Evolutionary conservation across 2,797 vertebrate species (phyloP), one percentile per base, ranked within the genome.

Genomic region (Coregonus ussuriensis): DNA sequence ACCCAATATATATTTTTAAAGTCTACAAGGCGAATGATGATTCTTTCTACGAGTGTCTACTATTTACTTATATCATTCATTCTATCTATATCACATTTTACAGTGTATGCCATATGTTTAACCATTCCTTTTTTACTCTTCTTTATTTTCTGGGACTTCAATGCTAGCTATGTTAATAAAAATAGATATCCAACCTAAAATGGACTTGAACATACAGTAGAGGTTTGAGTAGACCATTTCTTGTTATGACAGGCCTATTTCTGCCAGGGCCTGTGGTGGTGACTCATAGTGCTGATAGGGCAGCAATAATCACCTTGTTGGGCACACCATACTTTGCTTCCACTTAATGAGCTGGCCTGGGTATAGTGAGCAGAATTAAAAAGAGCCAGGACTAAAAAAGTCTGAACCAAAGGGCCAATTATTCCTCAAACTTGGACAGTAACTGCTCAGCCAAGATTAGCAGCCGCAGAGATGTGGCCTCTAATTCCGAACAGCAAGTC

Each of bases 401-500:
- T 54, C 69, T 52, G 68, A 74, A 75, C 56, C 41, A 73, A 62
- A 75, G 62, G 51, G 68, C 66, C 75, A 81, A 85, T 85, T 80
- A 76, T 52, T 66, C 14, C 67, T 77, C 47, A 75, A 75, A 81
- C 74, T 71, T 74, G 63, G 69, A 84, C 73, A 75, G 77, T 35
- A 74, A 77, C 70, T 67, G 71, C 72, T 69, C 71, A 47, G 65
- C 63, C 69, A 68, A 85, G 72, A 87, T 83, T 82, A 81, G 80
- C 75, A 65, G 25, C 53, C 53, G 31, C 71, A 6, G 71, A 87
- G 80, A 82, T 71, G 31, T 74, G 77, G 74, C 67, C 59, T 68
- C 84, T 84, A 70, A 88, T 85, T 87, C 71, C 75, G 68, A 81
- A 75, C 59, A 21, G 68, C 72, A 41, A 78, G 74, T 79, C 77